Evolutionary conservation across 2,113 vertebrate species (phyloP).

Genomic region (Pteropus alecto): DNA sequence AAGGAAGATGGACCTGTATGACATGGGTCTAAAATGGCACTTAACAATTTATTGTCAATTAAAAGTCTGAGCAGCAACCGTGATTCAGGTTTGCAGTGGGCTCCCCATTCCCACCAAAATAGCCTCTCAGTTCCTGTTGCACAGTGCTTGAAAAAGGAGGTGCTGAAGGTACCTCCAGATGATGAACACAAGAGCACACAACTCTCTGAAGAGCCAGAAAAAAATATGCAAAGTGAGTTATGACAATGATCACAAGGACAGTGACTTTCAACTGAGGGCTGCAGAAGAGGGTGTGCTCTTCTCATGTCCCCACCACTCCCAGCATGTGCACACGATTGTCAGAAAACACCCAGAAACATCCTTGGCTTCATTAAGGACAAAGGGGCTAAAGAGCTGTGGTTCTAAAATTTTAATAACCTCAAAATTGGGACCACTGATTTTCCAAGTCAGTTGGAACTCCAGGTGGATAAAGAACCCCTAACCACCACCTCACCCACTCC

Average conservation of each 20-base stretch:
- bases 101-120: not conserved
- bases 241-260: not conserved
- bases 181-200: not conserved
- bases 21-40: not conserved
- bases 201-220: not conserved
- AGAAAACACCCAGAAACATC: not conserved
- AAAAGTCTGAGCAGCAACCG: not conserved
- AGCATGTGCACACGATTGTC: accelerated
- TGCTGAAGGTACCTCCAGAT: not conserved
- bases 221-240: not conserved
- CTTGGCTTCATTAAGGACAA: not conserved
- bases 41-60: not conserved
- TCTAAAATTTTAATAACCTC: not conserved
- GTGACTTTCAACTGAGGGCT: not conserved
- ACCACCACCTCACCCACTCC: not conserved
- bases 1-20: not conserved
- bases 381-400: not conserved
- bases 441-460: not conserved
- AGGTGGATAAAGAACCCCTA: not conserved
- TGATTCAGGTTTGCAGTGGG: not conserved
- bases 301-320: too few species aligned
- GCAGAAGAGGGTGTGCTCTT: not conserved
- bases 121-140: not conserved
- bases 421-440: not conserved
- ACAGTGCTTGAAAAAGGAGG: not conserved